Percentiles rank a stretch among this genome's conserved stretches.
These are phyloP conservation scores for Anarrhichthys ocellatus DNA, from an alignment of 2,113 vertebrate species.

Conservation along the genomic window DNA sequence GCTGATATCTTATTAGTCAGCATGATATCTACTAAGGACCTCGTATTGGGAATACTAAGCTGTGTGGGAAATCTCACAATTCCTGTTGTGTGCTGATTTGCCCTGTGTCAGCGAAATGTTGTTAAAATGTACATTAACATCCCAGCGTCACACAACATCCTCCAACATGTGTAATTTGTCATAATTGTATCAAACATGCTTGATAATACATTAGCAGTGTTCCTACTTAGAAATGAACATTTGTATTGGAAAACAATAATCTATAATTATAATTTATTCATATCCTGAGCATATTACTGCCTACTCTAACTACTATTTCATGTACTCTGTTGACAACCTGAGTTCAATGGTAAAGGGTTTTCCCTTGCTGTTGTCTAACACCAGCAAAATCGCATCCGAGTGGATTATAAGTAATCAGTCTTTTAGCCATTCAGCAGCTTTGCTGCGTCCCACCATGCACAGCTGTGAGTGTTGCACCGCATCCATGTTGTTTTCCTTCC, in stretches of 20 bases:
- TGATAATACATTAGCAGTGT: neutral
- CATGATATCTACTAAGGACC: neutral
- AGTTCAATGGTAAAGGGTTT: slow-evolving; percentile 3
- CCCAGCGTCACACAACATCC: neutral
- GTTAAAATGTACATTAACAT: neutral
- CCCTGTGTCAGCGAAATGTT: neutral
- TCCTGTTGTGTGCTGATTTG: neutral
- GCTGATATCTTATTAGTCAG: neutral
- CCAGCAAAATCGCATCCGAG: slow-evolving; percentile 4
- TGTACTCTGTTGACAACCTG: neutral
- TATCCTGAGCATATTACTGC: neutral
- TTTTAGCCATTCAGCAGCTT: neutral
- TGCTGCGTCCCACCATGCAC: neutral
- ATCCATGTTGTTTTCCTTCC: neutral
- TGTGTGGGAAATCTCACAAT: neutral
- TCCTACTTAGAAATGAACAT: neutral
- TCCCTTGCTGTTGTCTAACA: neutral
- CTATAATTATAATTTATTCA: neutral
- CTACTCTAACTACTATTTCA: neutral
- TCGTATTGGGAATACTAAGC: neutral
- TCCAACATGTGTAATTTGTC: neutral
- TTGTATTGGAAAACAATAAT: neutral
- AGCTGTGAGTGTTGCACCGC: neutral
- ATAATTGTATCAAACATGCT: neutral
- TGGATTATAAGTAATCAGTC: slow-evolving; percentile 18